A percentile compares a stretch with the other conserved stretches of the same genome.
These are phyloP conservation scores for Diogma glabrata DNA, from an alignment of 2,888 invertebrate genomes.

Conservation along the genomic window DNA sequence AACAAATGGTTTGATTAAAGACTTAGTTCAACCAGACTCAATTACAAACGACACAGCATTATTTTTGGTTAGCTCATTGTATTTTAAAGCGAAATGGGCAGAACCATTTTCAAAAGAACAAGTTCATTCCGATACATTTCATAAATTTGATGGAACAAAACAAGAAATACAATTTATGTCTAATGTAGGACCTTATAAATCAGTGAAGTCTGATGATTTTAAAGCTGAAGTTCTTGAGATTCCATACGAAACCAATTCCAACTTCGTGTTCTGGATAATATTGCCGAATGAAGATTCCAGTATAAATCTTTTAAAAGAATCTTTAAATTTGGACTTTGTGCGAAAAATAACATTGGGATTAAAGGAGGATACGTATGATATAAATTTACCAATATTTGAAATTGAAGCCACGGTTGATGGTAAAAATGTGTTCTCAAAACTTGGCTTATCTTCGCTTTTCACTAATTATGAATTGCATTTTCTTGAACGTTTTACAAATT, in stretches of 20 bases:
- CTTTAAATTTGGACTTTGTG: neutral
- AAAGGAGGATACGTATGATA: neutral
- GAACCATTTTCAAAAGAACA: too few species aligned
- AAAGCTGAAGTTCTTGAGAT: neutral
- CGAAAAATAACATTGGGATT: neutral
- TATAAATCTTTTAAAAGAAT: neutral
- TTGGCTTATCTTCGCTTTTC: neutral
- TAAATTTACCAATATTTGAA: neutral
- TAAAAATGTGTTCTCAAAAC: neutral
- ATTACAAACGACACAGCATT: neutral
- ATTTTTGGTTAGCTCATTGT: neutral
- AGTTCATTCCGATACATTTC: too few species aligned
- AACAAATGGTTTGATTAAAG: conserved; percentile 1
- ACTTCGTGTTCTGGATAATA: conserved; percentile 4
- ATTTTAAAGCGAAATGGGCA: conserved; percentile 4
- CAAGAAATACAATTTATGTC: too few species aligned
- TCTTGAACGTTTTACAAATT: neutral
- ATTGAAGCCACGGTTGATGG: conserved; percentile 2
- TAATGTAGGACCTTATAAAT: too few species aligned
- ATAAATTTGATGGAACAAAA: too few species aligned
- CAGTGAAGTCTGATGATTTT: neutral
- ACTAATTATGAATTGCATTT: neutral
- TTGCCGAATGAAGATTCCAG: neutral
- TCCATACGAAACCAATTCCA: neutral
- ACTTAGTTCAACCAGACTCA: neutral